A percentile compares a stretch with the other conserved stretches of the same genome.
Evolutionary conservation across 2,888 invertebrate genomes (phyloP).

Genomic region (Bursaphelenchus okinawaensis): DNA sequence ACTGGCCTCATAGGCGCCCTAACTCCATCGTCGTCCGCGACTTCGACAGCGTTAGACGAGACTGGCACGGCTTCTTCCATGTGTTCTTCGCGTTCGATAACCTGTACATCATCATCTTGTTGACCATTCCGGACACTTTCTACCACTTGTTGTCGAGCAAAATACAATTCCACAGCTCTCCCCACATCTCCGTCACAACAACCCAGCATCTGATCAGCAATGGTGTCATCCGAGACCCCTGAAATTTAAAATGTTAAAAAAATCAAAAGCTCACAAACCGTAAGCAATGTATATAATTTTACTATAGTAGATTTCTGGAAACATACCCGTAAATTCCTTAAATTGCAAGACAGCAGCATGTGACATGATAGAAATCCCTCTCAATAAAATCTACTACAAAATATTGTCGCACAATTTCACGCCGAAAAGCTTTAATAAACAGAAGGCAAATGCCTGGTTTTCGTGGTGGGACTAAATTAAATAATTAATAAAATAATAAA

Average conservation of each 20-base stretch:
- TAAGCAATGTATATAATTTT: neutral
- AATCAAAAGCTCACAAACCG: neutral
- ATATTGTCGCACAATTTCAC: too few relatives aligned
- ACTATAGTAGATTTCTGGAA: too few relatives aligned
- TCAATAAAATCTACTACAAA: neutral
- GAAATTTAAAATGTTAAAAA: neutral
- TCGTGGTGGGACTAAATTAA: neutral
- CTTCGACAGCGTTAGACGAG: neutral
- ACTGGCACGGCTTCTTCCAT: conserved; percentile 1
- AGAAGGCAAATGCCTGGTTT: neutral
- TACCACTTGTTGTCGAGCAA: conserved; percentile 16
- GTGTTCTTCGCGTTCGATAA: neutral
- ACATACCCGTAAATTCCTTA: conserved; percentile 7
- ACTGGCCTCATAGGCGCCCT: conserved; percentile 39
- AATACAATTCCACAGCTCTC: conserved; percentile 30
- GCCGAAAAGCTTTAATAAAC: too few relatives aligned
- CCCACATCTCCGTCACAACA: conserved; percentile 24
- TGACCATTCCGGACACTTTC: neutral
- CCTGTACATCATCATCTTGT: neutral
- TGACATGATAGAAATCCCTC: neutral
- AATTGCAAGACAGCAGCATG: conserved; percentile 6
- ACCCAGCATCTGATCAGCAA: conserved; percentile 25
- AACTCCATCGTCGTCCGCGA: conserved; percentile 29
- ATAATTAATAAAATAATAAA: neutral
- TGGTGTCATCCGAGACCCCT: conserved; percentile 17